Evolutionary conservation across 2,113 vertebrate species (phyloP).

Genomic region (Phyllostomus discolor): DNA sequence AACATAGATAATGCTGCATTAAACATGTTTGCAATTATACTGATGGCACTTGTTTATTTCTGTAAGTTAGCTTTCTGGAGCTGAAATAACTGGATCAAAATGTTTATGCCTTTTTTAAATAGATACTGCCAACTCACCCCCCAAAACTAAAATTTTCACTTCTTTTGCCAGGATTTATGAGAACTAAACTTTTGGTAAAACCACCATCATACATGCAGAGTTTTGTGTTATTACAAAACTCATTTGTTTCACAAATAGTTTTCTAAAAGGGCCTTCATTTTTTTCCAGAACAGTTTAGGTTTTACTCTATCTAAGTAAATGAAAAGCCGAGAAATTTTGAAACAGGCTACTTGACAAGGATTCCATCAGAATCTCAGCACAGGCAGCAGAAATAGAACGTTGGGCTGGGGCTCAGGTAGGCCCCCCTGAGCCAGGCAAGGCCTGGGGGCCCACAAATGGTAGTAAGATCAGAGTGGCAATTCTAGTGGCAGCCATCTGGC

Average conservation of each 20-base stretch:
- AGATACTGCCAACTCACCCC: not conserved
- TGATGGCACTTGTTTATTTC: not conserved
- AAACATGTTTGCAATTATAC: not conserved
- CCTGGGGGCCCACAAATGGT: not conserved
- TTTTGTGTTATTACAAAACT: not conserved
- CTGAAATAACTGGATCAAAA: not conserved
- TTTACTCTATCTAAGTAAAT: slow-evolving; percentile 5
- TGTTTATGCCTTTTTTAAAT: not conserved
- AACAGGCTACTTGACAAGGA: not conserved
- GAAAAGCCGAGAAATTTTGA: not conserved
- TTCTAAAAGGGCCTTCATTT: not conserved
- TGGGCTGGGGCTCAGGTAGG: not conserved
- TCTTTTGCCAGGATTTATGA: not conserved
- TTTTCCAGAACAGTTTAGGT: not conserved
- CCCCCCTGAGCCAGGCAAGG: not conserved
- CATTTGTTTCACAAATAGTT: not conserved
- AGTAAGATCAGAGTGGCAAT: not conserved
- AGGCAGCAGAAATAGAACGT: not conserved
- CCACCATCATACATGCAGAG: not conserved
- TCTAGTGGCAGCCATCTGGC: not conserved
- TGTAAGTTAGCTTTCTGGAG: not conserved
- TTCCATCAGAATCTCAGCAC: not conserved
- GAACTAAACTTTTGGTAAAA: not conserved
- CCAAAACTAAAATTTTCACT: not conserved
- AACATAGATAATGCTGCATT: not conserved